Base-by-base conservation (phyloP, 1,140 invertebrate species). In the Drosophila ercepeae region DNA sequence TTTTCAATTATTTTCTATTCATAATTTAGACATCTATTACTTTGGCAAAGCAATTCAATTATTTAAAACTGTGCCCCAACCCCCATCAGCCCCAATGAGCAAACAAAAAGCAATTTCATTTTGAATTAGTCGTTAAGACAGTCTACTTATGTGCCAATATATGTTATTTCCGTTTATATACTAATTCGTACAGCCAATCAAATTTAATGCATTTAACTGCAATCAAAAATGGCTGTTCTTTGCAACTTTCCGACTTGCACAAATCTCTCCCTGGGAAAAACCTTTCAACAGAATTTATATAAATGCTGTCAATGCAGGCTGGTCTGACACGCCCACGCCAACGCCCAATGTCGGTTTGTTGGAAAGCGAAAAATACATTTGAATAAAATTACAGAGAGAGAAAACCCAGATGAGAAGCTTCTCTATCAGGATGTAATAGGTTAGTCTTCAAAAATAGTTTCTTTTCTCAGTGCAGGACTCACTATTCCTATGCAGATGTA, bases 151-250 rank as follows among this genome's bases (percentile, higher is more conserved):
- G 42, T 69, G 25, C 21, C 32, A 18, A 23, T 58, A 21, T 16
- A 44, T 13, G 60, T n/a, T 39, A 3, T 21, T 52, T 34, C 18
- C 55, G 34, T 25, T 52, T 34, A 34, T 21, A 52, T 42, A 41
- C 29, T 25, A 8, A 2, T 25, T 19, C 7, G 49, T 55, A 51
- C 63, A 55, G 44, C 45, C 82, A 86, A 84, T 84, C 58, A 88
- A 73, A 53, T 77, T 78, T 88, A 86, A 86, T 86, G 82, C 69
- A 82, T 86, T 88, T 55, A 63, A 77, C 81, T 86, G 81, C 81
- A 88, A 74, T 81, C 73, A 75, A 70, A 77, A 76, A 67, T 78
- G 54, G 60, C 60, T 69, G 63, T 73, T 72, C 57, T 63, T 54
- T 34, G 58, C 64, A 78, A 18, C 8, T 58, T 71, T 59, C 61